A percentile compares a stretch with the other conserved stretches of the same genome.
Conservation (phyloP, 2,797 vertebrate species). For the Centroberyx gerrardi region DNA sequence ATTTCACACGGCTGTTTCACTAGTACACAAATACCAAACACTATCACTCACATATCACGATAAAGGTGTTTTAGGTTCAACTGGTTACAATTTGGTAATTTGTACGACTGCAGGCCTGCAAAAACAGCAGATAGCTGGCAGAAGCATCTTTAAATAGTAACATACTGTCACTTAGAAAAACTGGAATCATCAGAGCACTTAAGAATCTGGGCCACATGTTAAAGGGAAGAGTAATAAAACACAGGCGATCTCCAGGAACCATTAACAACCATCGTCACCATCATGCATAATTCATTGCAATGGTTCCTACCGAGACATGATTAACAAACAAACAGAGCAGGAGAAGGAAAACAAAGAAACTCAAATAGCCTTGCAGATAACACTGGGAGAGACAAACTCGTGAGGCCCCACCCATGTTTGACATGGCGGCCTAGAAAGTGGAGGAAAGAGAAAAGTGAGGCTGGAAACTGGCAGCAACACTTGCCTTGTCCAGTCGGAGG, state of each 20-base stretch:
- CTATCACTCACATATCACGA: constrained; percentile 39
- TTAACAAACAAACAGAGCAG: constrained; percentile 61
- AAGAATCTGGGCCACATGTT: constrained; percentile 80
- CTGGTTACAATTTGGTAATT: constrained; percentile 47
- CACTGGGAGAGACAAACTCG: constrained; percentile 4
- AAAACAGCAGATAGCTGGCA: constrained; percentile 60
- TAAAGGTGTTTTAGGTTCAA: constrained; percentile 20
- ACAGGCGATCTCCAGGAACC: constrained; percentile 66
- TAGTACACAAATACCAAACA: constrained; percentile 56
- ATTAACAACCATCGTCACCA: constrained; percentile 64
- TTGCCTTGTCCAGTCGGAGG: constrained; percentile 77
- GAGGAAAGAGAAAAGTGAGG: constrained; percentile 15
- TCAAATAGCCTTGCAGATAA: constrained; percentile 22
- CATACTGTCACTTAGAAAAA: constrained; percentile 73
- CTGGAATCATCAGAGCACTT: constrained; percentile 62
- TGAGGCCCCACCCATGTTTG: constrained; percentile 13
- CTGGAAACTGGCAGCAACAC: constrained; percentile 31
- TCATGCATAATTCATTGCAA: constrained; percentile 79
- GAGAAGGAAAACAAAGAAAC: constrained; percentile 36
- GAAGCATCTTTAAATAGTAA: constrained; percentile 75
- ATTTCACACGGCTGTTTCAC: constrained; percentile 63
- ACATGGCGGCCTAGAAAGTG: not conserved
- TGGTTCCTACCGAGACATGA: constrained; percentile 57
- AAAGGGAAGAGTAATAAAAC: constrained; percentile 77
- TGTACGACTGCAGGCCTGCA: constrained; percentile 34